A percentile compares a stretch with the other conserved stretches of the same genome.
Evolutionary conservation across 1,140 invertebrate species (phyloP).

Genomic region (Drosophila sp.): DNA sequence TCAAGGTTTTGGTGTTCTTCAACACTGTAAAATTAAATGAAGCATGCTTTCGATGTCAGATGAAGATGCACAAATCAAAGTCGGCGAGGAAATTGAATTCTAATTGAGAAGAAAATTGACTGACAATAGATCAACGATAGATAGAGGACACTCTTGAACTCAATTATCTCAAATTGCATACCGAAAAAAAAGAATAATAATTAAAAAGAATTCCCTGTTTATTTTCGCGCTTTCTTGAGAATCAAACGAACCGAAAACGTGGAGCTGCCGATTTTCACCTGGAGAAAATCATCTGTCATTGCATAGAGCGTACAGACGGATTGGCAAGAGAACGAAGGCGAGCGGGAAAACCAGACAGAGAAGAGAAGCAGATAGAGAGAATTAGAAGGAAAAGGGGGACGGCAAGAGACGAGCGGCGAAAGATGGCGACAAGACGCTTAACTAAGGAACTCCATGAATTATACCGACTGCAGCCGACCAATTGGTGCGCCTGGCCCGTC

Average conservation of each 20-base stretch:
- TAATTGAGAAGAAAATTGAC: no score
- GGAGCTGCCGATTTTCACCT: not conserved
- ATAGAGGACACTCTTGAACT: no score
- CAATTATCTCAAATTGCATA: no score
- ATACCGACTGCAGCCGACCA: not conserved
- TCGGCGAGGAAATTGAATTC: no score
- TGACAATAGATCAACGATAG: not conserved
- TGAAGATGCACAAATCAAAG: no score
- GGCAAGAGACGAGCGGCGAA: not conserved
- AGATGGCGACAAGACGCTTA: conserved; percentile 10
- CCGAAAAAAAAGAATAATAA: not conserved
- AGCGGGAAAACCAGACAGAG: no score
- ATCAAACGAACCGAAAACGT: not conserved
- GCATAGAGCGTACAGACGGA: no score
- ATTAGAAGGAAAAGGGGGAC: no score
- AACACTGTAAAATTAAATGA: not conserved
- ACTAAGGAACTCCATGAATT: conserved; percentile 16
- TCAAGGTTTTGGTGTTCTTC: no score
- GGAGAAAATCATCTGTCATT: no score
- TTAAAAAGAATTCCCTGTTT: not conserved
- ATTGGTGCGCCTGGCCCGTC: conserved; percentile 25
- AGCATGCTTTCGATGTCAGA: no score
- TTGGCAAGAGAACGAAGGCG: not conserved
- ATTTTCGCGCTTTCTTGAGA: not conserved
- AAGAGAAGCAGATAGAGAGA: not conserved